Base-by-base conservation (phyloP, 2,113 vertebrate species). In the Hippopotamus amphibius region DNA sequence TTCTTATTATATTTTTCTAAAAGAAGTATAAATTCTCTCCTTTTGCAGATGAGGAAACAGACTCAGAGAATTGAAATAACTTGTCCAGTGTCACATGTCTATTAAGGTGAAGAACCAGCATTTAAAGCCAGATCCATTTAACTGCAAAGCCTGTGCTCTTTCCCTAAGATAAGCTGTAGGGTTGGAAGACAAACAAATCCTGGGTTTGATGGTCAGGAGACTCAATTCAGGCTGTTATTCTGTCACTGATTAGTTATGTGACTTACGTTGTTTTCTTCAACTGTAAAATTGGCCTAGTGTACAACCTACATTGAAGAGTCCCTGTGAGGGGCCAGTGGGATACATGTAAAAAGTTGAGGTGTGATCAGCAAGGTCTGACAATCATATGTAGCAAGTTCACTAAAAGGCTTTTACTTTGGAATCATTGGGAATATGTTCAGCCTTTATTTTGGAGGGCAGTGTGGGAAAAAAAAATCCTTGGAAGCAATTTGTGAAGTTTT, bases 21-120 rank as follows among this genome's bases (percentile, higher is more conserved):
- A 79, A 80, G n/a, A 68, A 68, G 7, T 85, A 30, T 82, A 80
- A 43, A 83, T 68, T 92, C 43, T n/a, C 5, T 50, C 26, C 8
- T 97, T 94, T 80, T 87, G 30, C 4, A 53, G 41, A 66, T 94
- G 37, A 77, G 22, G 68, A 92, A 87, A 65, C n/a, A 94, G 53
- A 92, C 37, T 96, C 24, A 65, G 48, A 88, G 11, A 96, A 69
- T n/a, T 92, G 30, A 81, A 92, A 81, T 89, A 91, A 89, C 24
- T 89, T 95, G 16, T 33, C 12, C 16, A 79, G 0, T 41, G 4
- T 65, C 59, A 76, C 10, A 41, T 76, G 22, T 65, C 26, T 96
- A 4, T 63, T 57, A 61, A 68, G 53, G 26, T 33, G 77, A 86
- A 68, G 12, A 74, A 63, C 26, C n/a, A 81, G 16, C 1, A 74